Evolutionary conservation across 2,797 vertebrate genomes (phyloP).

Genomic region (Dallia pectoralis): DNA sequence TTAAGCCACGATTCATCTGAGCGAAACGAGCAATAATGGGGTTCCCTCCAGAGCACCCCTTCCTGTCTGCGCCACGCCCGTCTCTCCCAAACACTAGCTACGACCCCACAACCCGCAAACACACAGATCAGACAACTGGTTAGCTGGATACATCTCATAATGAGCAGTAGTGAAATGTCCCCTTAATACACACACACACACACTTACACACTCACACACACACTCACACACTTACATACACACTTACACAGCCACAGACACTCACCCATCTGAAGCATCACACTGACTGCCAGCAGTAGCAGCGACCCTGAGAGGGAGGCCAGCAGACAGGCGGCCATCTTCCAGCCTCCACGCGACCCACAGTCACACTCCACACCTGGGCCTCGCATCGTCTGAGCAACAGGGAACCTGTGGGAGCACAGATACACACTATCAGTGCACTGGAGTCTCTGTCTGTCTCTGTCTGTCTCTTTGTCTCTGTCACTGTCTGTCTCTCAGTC

Average conservation of each 20-base stretch:
- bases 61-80: neutral
- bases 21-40: too few species aligned
- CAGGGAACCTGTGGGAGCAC: constrained; percentile 49
- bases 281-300: constrained; percentile 73
- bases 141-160: neutral
- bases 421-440: constrained; percentile 6
- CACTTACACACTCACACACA: too few species aligned
- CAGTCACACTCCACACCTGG: constrained; percentile 59
- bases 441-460: neutral
- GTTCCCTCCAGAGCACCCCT: too few species aligned
- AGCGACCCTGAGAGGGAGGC: constrained; percentile 65
- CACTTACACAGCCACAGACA: constrained; percentile 10
- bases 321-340: constrained; percentile 58
- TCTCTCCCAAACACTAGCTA: neutral
- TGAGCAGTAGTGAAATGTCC: neutral
- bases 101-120: neutral
- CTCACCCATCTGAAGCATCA: constrained; percentile 60
- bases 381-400: constrained; percentile 64
- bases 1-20: too few species aligned
- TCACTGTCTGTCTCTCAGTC: neutral
- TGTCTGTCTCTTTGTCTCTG: neutral
- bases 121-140: neutral
- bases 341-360: constrained; percentile 63
- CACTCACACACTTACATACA: neutral
- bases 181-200: neutral